Conservation (phyloP, 2,888 invertebrate species). For the Bembecia ichneumoniformis region DNA sequence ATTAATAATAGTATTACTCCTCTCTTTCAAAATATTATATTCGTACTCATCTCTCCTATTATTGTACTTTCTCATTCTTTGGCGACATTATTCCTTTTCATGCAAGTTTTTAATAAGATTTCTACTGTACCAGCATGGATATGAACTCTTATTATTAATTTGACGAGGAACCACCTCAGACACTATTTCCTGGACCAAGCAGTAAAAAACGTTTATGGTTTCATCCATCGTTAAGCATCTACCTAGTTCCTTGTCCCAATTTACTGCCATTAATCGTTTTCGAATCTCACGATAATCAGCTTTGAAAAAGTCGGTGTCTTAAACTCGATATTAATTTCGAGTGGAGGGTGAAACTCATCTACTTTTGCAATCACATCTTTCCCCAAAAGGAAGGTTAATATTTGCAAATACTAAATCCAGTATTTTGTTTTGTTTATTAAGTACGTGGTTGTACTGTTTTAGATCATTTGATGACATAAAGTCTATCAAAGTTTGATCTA, state of each 20-base stretch:
- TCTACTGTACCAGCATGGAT: slow-evolving; percentile 4
- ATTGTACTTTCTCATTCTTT: neutral
- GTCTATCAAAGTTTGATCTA: slow-evolving; percentile 3
- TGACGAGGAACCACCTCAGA: neutral
- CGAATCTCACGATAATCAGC: too few species aligned
- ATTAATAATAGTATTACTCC: too few species aligned
- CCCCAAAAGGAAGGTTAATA: neutral
- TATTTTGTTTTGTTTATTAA: neutral
- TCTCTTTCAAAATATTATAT: too few species aligned
- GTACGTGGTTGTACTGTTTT: slow-evolving; percentile 2
- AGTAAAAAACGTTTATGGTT: neutral
- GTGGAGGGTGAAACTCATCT: slow-evolving; percentile 4
- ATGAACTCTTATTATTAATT: neutral
- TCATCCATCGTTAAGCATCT: neutral
- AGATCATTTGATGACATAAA: slow-evolving; percentile 4
- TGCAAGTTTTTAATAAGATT: slow-evolving; percentile 2
- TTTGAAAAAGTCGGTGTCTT: too few species aligned
- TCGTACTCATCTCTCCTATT: neutral
- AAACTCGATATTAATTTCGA: slow-evolving; percentile 1
- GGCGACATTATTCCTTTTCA: slow-evolving; percentile 5
- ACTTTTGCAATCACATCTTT: neutral
- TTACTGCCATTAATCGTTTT: too few species aligned
- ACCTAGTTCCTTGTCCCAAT: too few species aligned
- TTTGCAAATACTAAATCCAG: slow-evolving; percentile 5
- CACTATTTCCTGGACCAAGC: neutral